A percentile compares a stretch with the other conserved stretches of the same genome.
Evolutionary conservation across 2,113 vertebrate genomes (phyloP).

Genomic region (Thymallus thymallus): DNA sequence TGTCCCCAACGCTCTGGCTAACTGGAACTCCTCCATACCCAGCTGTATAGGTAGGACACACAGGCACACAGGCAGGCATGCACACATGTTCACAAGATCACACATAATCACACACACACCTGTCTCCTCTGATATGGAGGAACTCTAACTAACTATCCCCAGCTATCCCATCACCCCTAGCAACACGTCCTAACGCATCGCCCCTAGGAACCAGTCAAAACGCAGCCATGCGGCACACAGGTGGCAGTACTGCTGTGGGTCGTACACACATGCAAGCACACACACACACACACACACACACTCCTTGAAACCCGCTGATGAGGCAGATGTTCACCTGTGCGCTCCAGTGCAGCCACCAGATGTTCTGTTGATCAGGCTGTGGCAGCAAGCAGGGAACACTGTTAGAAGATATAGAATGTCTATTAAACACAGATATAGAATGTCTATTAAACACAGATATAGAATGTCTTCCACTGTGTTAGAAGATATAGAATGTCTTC

Average conservation of each 20-base stretch:
- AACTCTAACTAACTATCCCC: constrained; percentile 41
- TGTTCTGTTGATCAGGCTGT: constrained; percentile 65
- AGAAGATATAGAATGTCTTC: neutral
- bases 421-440: too few relatives aligned
- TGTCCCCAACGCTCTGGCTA: constrained; percentile 89
- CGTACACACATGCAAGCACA: constrained; percentile 4
- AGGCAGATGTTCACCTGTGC: constrained; percentile 54
- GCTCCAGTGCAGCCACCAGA: constrained; percentile 50
- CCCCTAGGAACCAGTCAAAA: constrained; percentile 43
- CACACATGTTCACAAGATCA: constrained; percentile 7
- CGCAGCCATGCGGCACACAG: constrained; percentile 40
- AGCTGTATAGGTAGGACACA: constrained; percentile 84
- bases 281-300: constrained; percentile 34
- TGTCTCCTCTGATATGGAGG: constrained; percentile 3
- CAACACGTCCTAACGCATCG: constrained; percentile 38
- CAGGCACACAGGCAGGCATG: neutral
- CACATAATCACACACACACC: neutral
- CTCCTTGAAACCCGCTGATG: constrained; percentile 34
- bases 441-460: too few relatives aligned
- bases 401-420: constrained; percentile 26
- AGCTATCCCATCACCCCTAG: constrained; percentile 46
- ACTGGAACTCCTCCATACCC: constrained; percentile 94
- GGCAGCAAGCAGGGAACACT: constrained; percentile 25
- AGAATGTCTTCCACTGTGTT: too few relatives aligned
- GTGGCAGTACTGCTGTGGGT: constrained; percentile 50